Evolutionary conservation across 2,113 vertebrate genomes (phyloP).

Genomic region (Paracyprichromis sp.): DNA sequence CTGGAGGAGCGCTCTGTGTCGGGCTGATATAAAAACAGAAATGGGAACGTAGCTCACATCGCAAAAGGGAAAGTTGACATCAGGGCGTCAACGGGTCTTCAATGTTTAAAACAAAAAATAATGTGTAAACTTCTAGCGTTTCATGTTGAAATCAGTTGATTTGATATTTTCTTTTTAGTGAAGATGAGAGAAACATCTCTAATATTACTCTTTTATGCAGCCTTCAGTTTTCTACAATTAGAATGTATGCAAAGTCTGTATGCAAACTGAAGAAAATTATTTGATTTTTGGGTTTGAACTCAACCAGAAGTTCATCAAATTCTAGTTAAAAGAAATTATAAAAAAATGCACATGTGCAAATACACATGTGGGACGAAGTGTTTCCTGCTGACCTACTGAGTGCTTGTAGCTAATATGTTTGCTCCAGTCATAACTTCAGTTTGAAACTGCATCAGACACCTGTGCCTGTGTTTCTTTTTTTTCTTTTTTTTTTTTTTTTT

Average conservation of each 20-base stretch:
- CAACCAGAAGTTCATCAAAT: not conserved
- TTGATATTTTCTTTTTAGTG: not conserved
- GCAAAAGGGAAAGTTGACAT: slow-evolving; percentile 48
- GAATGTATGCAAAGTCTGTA: not conserved
- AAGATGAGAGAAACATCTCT: not conserved
- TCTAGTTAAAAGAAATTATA: not conserved
- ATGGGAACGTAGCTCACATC: slow-evolving; percentile 20
- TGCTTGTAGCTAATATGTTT: not conserved
- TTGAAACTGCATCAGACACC: not conserved
- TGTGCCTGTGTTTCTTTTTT: not conserved
- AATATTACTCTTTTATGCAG: not conserved
- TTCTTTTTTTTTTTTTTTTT: too few relatives aligned
- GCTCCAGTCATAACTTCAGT: not conserved
- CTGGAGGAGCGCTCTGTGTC: slow-evolving; percentile 17
- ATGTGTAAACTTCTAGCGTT: not conserved
- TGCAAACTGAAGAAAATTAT: not conserved
- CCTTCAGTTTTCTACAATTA: not conserved
- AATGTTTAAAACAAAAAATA: not conserved
- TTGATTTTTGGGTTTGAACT: not conserved
- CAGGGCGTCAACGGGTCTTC: not conserved
- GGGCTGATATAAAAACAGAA: slow-evolving; percentile 4
- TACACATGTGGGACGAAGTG: not conserved
- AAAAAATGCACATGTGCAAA: not conserved
- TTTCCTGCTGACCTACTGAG: not conserved
- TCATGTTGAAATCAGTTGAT: slow-evolving; percentile 28